A percentile compares a stretch with the other conserved stretches of the same genome.
These are phyloP conservation scores for Coelopa pilipes DNA, from an alignment of 2,888 invertebrate species.

Conservation along the genomic window DNA sequence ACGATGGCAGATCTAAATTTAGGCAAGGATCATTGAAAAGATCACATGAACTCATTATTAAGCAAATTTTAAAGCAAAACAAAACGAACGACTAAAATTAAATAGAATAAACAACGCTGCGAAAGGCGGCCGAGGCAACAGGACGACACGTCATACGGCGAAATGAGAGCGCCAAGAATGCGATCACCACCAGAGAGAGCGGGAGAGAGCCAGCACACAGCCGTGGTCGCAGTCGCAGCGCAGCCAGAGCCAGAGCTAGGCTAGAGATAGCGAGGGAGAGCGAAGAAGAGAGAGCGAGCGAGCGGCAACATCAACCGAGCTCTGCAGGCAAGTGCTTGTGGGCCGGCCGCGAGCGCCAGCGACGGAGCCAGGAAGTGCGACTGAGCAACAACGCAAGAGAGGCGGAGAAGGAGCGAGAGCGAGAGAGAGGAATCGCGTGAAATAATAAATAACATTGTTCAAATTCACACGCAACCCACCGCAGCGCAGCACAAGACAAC, in stretches of 20 bases:
- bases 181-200: not conserved
- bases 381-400: no score
- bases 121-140: constrained; percentile 17
- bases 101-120: constrained; percentile 10
- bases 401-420: no score
- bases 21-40: constrained; percentile 37
- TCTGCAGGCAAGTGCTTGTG: no score
- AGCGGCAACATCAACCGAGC: no score
- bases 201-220: not conserved
- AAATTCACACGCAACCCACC: not conserved
- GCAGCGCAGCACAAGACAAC: not conserved
- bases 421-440: not conserved
- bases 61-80: constrained; percentile 9
- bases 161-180: not conserved
- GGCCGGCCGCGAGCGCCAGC: no score
- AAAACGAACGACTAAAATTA: constrained; percentile 22
- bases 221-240: no score
- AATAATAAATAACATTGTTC: not conserved
- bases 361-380: no score
- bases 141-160: constrained; percentile 31
- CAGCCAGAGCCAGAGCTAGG: no score
- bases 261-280: no score
- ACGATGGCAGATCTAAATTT: constrained; percentile 26
- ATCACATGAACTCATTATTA: constrained; percentile 28
- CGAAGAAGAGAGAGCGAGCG: no score